Evolutionary conservation across 1,140 invertebrate species (phyloP), one percentile per base, ranked within the genome.

Genomic region (Heliconius himera): DNA sequence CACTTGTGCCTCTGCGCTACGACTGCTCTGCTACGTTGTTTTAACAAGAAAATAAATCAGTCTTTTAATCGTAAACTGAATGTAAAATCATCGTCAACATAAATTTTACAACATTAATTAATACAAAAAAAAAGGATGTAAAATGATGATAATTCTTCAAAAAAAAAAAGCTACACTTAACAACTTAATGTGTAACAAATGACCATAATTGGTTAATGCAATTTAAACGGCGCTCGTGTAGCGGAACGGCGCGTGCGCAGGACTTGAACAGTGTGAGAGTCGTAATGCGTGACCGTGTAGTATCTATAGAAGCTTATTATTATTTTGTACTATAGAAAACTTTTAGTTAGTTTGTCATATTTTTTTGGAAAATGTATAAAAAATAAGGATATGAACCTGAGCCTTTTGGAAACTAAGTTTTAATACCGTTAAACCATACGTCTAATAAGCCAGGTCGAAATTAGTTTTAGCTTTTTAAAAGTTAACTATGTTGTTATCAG

Each of bases 161-260:
- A 22, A 36, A 22, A 66, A 16, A 36, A 22, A 66, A 16, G 1
- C 0, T 29, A 22, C 20, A 9, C 3, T 66, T 66, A 66, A 66
- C 60, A 66, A 66, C 22, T 66, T 66, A 66, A 29, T 66, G 26
- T 66, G 60, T 29, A 26, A 66, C 60, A 66, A 66, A 66, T 66
- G 29, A 66, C 60, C 26, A 29, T 66, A 66, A 66, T 29, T 66
- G 60, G 60, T 66, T 16, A 66, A 66, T 29, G 60, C 60, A 66
- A 29, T 66, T 13, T 66, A 66, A 66, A 29, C 5, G 60, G 60
- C 60, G 54, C 9, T 60, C 74, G 29, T 26, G 20, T n/a, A 75
- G 33, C 26, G 74, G 54, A 75, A 54, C 74, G 74, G 20, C 74
- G 74, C 74, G 54, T 75, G 74, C 74, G 54, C 74, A 75, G 26